Percentiles rank a stretch among this genome's conserved stretches.
phyloP scores from a whole-genome alignment of 2,797 vertebrate genomes.

The Tragelaphus eurycerus region DNA sequence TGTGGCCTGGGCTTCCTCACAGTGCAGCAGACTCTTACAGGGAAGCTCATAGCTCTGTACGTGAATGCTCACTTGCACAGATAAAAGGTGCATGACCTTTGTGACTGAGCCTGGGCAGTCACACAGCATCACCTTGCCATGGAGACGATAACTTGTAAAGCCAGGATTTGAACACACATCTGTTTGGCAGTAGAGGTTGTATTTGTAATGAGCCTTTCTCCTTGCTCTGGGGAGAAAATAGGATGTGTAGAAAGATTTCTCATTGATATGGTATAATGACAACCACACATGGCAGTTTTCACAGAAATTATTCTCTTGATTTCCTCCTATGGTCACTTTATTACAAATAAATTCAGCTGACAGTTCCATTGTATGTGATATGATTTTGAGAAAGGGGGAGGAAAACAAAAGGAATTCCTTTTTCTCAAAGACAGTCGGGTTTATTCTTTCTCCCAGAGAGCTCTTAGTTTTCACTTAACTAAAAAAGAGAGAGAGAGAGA shows the following conservation, averaged over 20 bases:
- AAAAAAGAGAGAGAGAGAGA: not conserved
- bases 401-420: constrained; percentile 46
- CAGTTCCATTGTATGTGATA: not conserved
- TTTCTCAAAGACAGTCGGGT: constrained; percentile 36
- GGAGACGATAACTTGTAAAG: not conserved
- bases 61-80: not conserved
- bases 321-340: not conserved
- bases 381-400: not conserved
- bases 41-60: not conserved
- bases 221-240: not conserved
- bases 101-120: not conserved
- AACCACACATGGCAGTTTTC: constrained; percentile 1
- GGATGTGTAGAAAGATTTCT: not conserved
- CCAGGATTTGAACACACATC: not conserved
- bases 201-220: not conserved
- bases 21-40: not conserved
- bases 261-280: not conserved
- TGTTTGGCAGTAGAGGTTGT: not conserved
- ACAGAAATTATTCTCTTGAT: constrained; percentile 16
- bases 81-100: not conserved
- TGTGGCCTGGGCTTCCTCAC: not conserved
- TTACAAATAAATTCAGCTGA: constrained; percentile 21
- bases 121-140: not conserved
- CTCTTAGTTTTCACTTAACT: constrained; percentile 43
- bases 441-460: constrained; percentile 26